Percentiles rank a stretch among this genome's conserved stretches.
phyloP scores from a whole-genome alignment of 2,113 vertebrate genomes.

The Bombycilla garrulus region DNA sequence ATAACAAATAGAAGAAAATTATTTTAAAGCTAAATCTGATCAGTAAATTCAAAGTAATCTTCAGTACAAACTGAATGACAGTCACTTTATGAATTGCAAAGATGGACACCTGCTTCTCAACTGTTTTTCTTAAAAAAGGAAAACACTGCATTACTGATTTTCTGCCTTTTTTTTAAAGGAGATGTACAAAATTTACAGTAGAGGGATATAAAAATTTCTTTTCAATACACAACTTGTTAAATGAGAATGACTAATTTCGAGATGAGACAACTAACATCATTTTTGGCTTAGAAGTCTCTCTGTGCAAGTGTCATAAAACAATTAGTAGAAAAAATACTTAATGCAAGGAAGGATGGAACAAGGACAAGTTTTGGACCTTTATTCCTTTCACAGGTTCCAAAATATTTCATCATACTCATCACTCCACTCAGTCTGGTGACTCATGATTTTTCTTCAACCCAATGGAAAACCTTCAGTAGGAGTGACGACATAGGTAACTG shows the following conservation, averaged over 20 bases:
- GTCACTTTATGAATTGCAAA: background rate
- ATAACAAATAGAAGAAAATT: background rate
- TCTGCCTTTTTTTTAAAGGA: background rate
- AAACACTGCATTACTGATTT: fast-evolving
- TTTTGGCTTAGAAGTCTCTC: background rate
- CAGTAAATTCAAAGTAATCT: background rate
- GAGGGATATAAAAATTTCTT: background rate
- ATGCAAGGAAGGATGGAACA: background rate
- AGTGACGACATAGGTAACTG: background rate
- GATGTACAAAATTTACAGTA: background rate
- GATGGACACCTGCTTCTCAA: background rate
- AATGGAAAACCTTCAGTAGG: background rate
- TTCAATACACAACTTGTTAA: background rate
- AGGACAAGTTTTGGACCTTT: background rate
- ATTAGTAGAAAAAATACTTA: background rate
- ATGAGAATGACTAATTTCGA: background rate
- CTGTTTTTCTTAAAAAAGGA: background rate
- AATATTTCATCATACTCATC: background rate
- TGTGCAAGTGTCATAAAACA: background rate
- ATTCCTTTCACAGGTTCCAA: background rate
- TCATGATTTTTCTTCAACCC: background rate
- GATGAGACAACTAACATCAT: background rate
- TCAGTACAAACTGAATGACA: background rate
- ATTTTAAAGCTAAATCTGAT: background rate
- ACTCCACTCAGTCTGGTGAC: background rate